A percentile compares a stretch with the other conserved stretches of the same genome.
Conservation (phyloP, 2,797 vertebrate genomes). For the Falco novaeseelandiae region DNA sequence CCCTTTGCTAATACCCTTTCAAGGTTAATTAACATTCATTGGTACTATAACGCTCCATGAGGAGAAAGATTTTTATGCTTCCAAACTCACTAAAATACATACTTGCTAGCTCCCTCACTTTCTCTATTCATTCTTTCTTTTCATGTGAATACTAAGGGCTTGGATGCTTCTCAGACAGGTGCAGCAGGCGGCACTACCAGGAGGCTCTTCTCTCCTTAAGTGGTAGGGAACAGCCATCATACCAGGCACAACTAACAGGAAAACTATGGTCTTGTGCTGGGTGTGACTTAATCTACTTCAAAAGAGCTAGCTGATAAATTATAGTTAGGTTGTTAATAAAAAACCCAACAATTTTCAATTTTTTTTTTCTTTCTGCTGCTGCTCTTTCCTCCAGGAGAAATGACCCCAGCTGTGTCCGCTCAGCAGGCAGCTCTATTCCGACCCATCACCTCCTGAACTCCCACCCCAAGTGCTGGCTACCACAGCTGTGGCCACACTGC, state of each 20-base stretch:
- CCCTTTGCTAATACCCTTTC: background rate
- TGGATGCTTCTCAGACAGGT: background rate
- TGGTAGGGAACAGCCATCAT: background rate
- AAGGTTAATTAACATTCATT: background rate
- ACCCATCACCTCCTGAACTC: background rate
- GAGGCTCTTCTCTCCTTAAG: background rate
- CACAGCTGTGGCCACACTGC: background rate
- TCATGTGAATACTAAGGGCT: background rate
- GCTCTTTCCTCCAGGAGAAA: background rate
- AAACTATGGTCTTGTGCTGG: background rate
- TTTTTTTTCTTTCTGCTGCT: background rate
- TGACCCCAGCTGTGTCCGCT: background rate
- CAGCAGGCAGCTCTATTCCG: background rate
- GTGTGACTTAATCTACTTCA: background rate
- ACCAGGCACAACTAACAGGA: background rate
- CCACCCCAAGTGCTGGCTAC: background rate
- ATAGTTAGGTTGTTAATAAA: background rate
- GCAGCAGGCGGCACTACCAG: background rate
- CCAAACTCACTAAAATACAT: background rate
- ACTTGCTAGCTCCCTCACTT: background rate
- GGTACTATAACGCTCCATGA: background rate
- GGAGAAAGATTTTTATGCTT: background rate
- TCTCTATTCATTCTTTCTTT: background rate
- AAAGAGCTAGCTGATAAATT: accelerated
- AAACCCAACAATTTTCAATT: background rate